Evolutionary conservation across 2,113 vertebrate species (phyloP).

Genomic region (Empidonax alnorum): DNA sequence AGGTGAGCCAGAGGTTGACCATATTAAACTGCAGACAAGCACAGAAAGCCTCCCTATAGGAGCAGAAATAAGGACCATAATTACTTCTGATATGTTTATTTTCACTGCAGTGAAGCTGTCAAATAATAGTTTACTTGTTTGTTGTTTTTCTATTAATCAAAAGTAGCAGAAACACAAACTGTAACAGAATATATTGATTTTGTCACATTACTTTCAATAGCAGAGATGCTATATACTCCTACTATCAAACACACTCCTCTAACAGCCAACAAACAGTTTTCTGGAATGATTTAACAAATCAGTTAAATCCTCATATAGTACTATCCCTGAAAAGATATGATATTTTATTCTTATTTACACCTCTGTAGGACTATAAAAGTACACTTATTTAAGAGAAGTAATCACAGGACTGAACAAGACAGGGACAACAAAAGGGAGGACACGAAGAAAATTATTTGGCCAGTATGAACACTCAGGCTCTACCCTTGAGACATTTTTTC

Average conservation of each 20-base stretch:
- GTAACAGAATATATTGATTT: background rate
- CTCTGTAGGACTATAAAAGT: background rate
- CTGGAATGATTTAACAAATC: background rate
- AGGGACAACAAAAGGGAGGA: background rate
- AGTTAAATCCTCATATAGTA: background rate
- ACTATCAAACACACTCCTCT: background rate
- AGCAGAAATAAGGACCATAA: background rate
- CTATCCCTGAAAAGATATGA: background rate
- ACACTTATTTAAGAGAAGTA: background rate
- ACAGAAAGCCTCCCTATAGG: background rate
- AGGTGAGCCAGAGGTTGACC: background rate
- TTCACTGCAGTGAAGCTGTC: background rate
- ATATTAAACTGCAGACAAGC: background rate
- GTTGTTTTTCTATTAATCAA: background rate
- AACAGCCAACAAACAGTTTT: background rate
- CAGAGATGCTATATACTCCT: background rate
- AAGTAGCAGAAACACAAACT: background rate
- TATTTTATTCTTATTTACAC: background rate
- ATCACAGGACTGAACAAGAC: background rate
- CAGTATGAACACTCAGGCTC: background rate
- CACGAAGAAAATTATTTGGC: background rate
- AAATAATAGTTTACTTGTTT: background rate
- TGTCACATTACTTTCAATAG: background rate
- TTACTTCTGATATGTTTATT: background rate
- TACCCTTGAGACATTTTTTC: background rate